Conservation (phyloP, 2,888 invertebrate genomes). For the Agrotis ipsilon region DNA sequence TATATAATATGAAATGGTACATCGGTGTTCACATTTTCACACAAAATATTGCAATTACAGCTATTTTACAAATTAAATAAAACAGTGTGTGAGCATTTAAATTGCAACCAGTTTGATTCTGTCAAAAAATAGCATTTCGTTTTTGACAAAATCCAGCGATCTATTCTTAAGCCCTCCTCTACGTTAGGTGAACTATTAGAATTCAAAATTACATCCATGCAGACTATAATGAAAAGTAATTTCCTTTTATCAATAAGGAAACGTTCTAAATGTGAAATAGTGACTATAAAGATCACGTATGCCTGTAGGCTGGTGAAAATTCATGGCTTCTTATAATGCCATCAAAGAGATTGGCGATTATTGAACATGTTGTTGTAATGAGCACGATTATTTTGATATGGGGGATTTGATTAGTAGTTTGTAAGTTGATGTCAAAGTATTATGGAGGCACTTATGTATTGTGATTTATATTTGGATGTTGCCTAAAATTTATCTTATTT, state of each 20-base stretch:
- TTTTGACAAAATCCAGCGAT: too few species aligned
- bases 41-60: too few species aligned
- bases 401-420: slow-evolving; percentile 6
- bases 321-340: slow-evolving; percentile 47
- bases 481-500: not conserved
- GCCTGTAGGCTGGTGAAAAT: slow-evolving; percentile 58
- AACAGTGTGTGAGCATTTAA: too few species aligned
- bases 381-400: slow-evolving; percentile 18
- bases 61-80: too few species aligned
- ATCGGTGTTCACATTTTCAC: too few species aligned
- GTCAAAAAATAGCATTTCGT: too few species aligned
- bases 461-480: not conserved
- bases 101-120: too few species aligned
- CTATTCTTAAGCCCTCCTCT: not conserved
- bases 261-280: slow-evolving; percentile 45
- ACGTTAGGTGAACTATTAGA: not conserved
- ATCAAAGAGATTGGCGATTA: slow-evolving; percentile 50
- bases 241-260: slow-evolving; percentile 57
- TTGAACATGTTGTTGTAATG: slow-evolving; percentile 36
- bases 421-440: not conserved
- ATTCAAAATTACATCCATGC: slow-evolving; percentile 7
- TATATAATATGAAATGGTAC: too few species aligned
- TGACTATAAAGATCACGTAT: slow-evolving; percentile 47
- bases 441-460: too few species aligned
- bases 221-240: slow-evolving; percentile 39